Evolutionary conservation across 2,113 vertebrate species (phyloP).

Genomic region (Ophiodon elongatus): DNA sequence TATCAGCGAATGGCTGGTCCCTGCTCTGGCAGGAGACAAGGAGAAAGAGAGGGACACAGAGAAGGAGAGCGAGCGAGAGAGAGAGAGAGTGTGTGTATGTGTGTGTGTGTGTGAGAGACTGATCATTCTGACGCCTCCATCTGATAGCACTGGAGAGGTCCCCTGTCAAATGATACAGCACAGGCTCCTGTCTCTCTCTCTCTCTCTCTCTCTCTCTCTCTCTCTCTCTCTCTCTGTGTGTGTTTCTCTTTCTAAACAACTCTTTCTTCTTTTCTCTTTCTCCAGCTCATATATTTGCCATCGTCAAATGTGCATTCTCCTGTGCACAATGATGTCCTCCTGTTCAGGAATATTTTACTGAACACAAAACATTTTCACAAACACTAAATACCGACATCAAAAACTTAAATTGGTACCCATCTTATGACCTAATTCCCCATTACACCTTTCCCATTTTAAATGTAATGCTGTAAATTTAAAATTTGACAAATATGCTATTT

Average conservation of each 20-base stretch:
- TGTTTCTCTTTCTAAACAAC: conserved; percentile 25
- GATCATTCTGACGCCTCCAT: conserved; percentile 88
- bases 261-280: conserved; percentile 26
- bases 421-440: conserved; percentile 17
- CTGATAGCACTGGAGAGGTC: conserved; percentile 91
- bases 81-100: conserved; percentile 66
- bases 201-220: conserved; percentile 36
- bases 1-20: conserved; percentile 89
- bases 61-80: conserved; percentile 33
- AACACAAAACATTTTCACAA: conserved; percentile 1
- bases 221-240: conserved; percentile 28
- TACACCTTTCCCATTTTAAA: conserved; percentile 48
- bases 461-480: conserved; percentile 57
- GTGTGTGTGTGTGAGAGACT: conserved; percentile 81
- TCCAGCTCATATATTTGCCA: conserved; percentile 10
- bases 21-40: conserved; percentile 77
- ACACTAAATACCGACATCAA: not conserved
- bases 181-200: conserved; percentile 82
- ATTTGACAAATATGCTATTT: conserved; percentile 66
- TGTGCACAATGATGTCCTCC: not conserved
- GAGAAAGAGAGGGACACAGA: conserved; percentile 56
- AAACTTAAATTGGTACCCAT: conserved; percentile 16
- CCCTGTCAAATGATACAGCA: conserved; percentile 92
- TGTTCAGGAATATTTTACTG: not conserved
- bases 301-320: conserved; percentile 22